Evolutionary conservation across 2,888 invertebrate species (phyloP).

Genomic region (Rhopalosiphum nymphaeae): DNA sequence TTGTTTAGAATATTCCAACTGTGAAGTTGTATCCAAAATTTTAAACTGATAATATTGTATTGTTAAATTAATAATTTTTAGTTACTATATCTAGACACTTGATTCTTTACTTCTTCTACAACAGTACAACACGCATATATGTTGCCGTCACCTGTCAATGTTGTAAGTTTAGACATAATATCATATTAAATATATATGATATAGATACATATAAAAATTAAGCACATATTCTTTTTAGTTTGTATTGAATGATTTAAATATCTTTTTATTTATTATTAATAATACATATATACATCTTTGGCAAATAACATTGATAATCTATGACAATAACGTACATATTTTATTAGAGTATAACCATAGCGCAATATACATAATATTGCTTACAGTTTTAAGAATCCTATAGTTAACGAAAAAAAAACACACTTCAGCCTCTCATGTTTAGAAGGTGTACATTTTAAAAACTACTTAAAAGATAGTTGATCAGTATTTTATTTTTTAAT

Average conservation of each 20-base stretch:
- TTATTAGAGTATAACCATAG: neutral
- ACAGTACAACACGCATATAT: too few species aligned
- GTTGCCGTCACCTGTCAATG: too few species aligned
- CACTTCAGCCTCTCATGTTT: neutral
- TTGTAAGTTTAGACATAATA: too few species aligned
- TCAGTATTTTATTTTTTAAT: neutral
- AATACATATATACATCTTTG: slow-evolving; percentile 28
- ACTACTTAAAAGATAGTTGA: neutral
- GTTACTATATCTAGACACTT: neutral
- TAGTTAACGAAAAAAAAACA: neutral
- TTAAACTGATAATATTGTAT: too few species aligned
- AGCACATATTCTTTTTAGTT: neutral
- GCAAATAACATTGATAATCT: slow-evolving; percentile 3
- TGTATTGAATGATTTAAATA: neutral
- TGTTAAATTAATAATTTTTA: too few species aligned
- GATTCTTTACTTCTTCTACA: too few species aligned
- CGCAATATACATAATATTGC: neutral
- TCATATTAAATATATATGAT: neutral
- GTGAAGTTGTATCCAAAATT: too few species aligned
- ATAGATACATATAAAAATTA: neutral
- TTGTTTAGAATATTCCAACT: too few species aligned
- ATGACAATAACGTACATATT: neutral
- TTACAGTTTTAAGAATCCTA: neutral
- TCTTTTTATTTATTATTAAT: slow-evolving; percentile 17
- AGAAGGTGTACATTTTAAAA: neutral